Conservation (phyloP, 2,888 invertebrate species). For the Chymomyza amoena region DNA sequence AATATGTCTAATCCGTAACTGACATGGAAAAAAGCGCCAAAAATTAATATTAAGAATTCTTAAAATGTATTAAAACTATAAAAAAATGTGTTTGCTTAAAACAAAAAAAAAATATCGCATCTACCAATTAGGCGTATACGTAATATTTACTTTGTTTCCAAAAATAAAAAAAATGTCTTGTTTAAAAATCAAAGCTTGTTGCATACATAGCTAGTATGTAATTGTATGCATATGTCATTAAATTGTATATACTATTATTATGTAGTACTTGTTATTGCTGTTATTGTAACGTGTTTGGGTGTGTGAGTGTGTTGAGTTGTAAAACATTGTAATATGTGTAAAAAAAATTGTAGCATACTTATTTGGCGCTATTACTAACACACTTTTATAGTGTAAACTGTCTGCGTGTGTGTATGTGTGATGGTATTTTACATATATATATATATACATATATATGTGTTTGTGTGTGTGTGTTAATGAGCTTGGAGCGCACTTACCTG, state of each 20-base stretch:
- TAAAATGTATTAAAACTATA: no score
- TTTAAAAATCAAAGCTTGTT: slow-evolving; percentile 20
- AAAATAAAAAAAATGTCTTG: slow-evolving; percentile 18
- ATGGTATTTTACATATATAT: neutral
- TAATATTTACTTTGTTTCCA: neutral
- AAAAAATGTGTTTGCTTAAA: no score
- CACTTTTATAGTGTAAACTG: slow-evolving; percentile 20
- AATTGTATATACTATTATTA: slow-evolving; percentile 4
- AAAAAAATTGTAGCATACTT: slow-evolving; percentile 15
- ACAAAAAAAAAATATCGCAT: neutral
- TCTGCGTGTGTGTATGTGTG: slow-evolving; percentile 21
- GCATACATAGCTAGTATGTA: slow-evolving; percentile 24
- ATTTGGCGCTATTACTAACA: slow-evolving; percentile 33
- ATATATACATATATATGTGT: slow-evolving; percentile 7
- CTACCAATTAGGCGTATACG: neutral
- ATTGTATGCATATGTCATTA: neutral
- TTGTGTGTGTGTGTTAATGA: slow-evolving; percentile 13
- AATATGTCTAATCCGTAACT: no score
- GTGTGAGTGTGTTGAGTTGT: neutral
- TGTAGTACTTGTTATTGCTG: slow-evolving; percentile 4
- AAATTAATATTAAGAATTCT: no score
- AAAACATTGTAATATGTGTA: no score
- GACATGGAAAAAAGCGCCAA: no score
- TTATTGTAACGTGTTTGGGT: neutral
- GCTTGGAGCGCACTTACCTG: slow-evolving; percentile 83